Conservation (phyloP, 2,888 invertebrate genomes). For the Eupithecia centaureata region DNA sequence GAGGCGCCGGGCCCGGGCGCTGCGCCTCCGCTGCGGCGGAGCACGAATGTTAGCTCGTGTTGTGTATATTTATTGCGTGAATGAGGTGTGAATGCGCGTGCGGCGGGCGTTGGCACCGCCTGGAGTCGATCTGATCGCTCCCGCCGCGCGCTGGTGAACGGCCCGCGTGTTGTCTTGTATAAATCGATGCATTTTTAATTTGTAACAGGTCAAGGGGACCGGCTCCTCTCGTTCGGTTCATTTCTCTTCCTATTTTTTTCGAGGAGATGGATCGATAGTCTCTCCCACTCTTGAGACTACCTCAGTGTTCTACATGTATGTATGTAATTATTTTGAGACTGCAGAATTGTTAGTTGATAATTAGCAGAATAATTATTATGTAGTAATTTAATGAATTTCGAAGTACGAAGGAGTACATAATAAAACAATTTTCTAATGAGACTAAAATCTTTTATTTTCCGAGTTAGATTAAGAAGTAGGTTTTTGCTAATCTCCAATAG, state of each 20-base stretch:
- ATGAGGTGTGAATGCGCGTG: conserved; percentile 54
- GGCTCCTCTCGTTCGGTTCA: conserved; percentile 56
- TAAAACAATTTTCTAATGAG: conserved; percentile 78
- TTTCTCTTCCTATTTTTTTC: conserved; percentile 48
- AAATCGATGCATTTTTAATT: conserved; percentile 78
- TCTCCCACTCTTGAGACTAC: conserved; percentile 68
- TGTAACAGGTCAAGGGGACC: conserved; percentile 63
- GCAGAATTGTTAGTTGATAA: conserved; percentile 82
- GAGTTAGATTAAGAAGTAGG: conserved; percentile 7
- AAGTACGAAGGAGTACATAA: conserved; percentile 77
- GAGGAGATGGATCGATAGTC: conserved; percentile 57
- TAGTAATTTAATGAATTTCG: conserved; percentile 74
- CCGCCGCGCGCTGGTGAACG: conserved; percentile 50
- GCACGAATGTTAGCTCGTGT: conserved; percentile 70
- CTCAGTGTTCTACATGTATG: conserved; percentile 75
- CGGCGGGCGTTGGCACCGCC: conserved; percentile 51
- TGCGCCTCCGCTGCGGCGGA: conserved; percentile 47
- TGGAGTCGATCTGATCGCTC: conserved; percentile 58
- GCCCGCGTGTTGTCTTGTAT: conserved; percentile 55
- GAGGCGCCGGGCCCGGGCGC: conserved; percentile 13
- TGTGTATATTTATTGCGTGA: conserved; percentile 78
- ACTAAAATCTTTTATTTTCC: conserved; percentile 54
- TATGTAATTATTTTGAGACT: conserved; percentile 82
- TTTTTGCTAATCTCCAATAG: conserved; percentile 55
- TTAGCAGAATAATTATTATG: conserved; percentile 75